Base-by-base conservation (phyloP, 2,888 invertebrate species). In the Carabus problematicus region DNA sequence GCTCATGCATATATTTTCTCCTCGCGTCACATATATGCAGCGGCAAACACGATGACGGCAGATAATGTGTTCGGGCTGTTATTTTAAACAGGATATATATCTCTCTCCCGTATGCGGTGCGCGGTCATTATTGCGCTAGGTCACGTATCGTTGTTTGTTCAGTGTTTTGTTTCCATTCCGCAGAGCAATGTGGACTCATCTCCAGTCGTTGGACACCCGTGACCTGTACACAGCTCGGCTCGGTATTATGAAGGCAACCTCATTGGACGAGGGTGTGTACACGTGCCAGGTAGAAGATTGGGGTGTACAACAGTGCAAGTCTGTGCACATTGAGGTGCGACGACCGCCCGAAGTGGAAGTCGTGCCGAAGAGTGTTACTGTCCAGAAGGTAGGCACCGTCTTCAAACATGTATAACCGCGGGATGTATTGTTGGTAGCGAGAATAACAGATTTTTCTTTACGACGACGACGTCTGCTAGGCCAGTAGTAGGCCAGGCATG, bases 241-340 rank as follows among this genome's bases (percentile, higher is more conserved):
- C 72, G 90, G 89, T 0, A 86, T 94, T 64, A 88, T 89, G 11
- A 88, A 87, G 72, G 90, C 92, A 0, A 87, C 87, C 70, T 81
- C 84, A 18, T 84, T 89, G 42, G 94, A 95, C 77, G 87, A 89
- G 18, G 94, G 94, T 14, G 84, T 87, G 69, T 94, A 93, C 84
- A 91, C 91, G 2, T 94, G 95, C 79, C 89, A 91, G 76, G 91
- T 89, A 39, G 85, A 86, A 64, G 91, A 91, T 76, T 88, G 87
- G 75, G 89, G 88, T n/a, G 82, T 89, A 58, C 86, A 90, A 72
- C 86, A 91, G 71, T 92, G 92, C 78, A 84, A 87, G 72, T 88
- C 88, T 59, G 80, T 89, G 64, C 81, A 86, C 69, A 82, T 92
- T 42, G 84, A 86, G 19, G 86, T 92, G 12, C 82, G 82, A 72